Base-by-base conservation (phyloP, 2,113 vertebrate genomes). In the Lipophrys pholis region DNA sequence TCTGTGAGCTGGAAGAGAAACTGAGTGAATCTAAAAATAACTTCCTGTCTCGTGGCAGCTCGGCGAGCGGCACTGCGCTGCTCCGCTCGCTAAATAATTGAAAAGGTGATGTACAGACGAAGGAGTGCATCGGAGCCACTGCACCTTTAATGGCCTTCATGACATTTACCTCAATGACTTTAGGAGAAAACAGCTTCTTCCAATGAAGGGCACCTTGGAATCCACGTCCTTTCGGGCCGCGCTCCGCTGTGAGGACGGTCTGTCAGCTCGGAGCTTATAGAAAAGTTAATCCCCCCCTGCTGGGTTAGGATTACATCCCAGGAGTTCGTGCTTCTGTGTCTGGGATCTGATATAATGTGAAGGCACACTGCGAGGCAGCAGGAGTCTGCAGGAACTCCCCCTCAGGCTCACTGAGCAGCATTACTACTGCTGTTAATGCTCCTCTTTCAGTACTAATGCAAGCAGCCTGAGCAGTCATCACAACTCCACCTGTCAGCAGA, bases 1-100 rank as follows among this genome's bases (percentile, higher is more conserved):
- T 67, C 49, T 68, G 65, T 65, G 52, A 39, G 21, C 41, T 46
- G 45, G 46, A 62, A 70, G 63, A 51, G 50, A 73, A 63, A 56
- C 36, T 15, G 21, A 30, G 21, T 30, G 11, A 63, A 52, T 5
- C 68, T 52, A 49, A 76, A 73, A 67, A 71, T 62, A 69, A 40
- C 30, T 52, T 9, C 8, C 21, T 64, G 36, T 42, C 6, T 45
- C 49, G 11, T 38, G 41, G 74, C 45, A 38, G 17, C 41, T 43
- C 52, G 39, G 56, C 41, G 15, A 6, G 63, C 35, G 69, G 55
- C 48, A 56, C 52, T 36, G 12, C 17, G 35, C 56, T 17, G 12
- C 69, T 53, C 10, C 63, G 65, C 38, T n/a, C 21, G 52, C 36
- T 53, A 45, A 65, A 61, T 81, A 62, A 76, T 49, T 36, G 8